Conservation (phyloP, 2,888 invertebrate genomes). For the Autographa gamma region DNA sequence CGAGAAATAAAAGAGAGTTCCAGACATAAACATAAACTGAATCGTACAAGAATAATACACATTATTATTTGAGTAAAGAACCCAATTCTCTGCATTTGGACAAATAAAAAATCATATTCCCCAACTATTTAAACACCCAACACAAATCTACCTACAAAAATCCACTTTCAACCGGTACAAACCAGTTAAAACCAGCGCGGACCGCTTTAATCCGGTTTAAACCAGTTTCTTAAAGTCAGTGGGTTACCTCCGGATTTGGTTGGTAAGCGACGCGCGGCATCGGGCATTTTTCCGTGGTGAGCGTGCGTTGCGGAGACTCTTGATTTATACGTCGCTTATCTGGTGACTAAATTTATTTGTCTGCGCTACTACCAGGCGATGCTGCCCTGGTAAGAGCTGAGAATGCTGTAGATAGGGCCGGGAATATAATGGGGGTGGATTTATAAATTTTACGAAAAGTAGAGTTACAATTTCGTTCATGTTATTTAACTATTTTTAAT, state of each 20-base stretch:
- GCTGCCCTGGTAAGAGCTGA: conserved; percentile 66
- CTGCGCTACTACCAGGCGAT: conserved; percentile 80
- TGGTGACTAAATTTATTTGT: conserved; percentile 86
- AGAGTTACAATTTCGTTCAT: neutral
- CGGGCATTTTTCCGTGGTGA: conserved; percentile 68
- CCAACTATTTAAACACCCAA: neutral
- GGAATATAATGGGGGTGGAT: neutral
- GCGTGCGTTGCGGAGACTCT: conserved; percentile 66
- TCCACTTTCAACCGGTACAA: conserved; percentile 7
- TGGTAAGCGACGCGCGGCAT: conserved; percentile 44
- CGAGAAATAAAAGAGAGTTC: too few relatives aligned
- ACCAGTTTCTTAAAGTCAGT: conserved; percentile 51
- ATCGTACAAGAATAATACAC: too few relatives aligned
- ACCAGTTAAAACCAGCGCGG: conserved; percentile 10
- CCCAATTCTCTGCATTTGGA: neutral
- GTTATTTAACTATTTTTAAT: too few relatives aligned
- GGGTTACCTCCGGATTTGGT: conserved; percentile 43
- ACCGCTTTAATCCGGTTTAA: conserved; percentile 9
- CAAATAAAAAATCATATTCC: neutral
- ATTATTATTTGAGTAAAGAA: neutral
- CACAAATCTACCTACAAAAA: neutral
- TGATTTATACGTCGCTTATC: conserved; percentile 88
- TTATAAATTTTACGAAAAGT: neutral
- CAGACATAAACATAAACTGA: too few relatives aligned
- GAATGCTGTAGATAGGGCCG: conserved; percentile 59